phyloP scores from a whole-genome alignment of 2,113 vertebrate species.

The Phalacrocorax pelagicus region DNA sequence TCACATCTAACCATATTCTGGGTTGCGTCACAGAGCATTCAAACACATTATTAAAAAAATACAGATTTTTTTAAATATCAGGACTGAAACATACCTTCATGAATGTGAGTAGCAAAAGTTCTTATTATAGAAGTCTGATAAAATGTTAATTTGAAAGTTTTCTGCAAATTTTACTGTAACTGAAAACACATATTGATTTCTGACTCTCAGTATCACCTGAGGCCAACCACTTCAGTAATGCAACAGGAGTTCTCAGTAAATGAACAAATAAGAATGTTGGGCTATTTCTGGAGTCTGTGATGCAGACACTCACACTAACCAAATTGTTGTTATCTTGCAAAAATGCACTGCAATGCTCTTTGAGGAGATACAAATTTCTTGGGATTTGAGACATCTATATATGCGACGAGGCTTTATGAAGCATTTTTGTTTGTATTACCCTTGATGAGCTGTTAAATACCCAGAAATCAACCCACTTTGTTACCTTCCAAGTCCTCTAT shows the following conservation, averaged over 20 bases:
- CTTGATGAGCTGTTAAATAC: background rate
- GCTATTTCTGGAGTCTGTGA: background rate
- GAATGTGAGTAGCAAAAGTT: background rate
- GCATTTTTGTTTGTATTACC: background rate
- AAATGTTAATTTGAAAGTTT: background rate
- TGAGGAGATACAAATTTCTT: background rate
- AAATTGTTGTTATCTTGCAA: background rate
- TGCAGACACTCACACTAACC: background rate
- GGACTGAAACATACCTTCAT: background rate
- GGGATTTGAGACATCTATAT: background rate
- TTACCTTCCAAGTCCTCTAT: background rate
- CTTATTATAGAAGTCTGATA: background rate
- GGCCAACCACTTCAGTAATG: background rate
- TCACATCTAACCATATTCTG: background rate
- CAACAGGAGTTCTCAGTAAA: background rate
- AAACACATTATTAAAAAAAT: background rate
- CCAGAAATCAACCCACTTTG: background rate
- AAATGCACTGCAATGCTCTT: background rate
- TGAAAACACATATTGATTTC: background rate
- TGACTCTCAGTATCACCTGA: background rate
- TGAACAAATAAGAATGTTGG: background rate
- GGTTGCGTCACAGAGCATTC: background rate
- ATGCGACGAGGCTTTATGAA: background rate
- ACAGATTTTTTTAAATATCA: background rate
- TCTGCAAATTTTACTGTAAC: background rate